phyloP scores from a whole-genome alignment of 2,113 vertebrate species.

The Coreoperca whiteheadi region DNA sequence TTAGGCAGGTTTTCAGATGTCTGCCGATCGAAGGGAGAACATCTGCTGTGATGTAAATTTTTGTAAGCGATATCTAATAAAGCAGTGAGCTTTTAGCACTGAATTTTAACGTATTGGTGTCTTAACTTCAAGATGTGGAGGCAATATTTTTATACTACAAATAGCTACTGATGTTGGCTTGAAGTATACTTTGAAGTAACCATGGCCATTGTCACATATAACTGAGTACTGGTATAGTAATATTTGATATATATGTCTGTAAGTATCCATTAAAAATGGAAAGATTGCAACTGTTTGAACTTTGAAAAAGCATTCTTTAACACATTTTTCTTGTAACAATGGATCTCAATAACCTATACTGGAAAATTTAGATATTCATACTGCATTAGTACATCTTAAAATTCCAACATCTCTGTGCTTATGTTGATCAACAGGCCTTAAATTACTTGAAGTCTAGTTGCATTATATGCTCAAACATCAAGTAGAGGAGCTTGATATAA shows the following conservation, averaged over 20 bases:
- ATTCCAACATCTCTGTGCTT: background rate
- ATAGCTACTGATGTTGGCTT: background rate
- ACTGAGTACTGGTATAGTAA: background rate
- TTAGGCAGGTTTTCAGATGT: constrained; percentile 49
- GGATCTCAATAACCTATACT: background rate
- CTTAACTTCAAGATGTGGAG: constrained; percentile 1
- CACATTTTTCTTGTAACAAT: too few species aligned
- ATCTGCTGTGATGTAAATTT: constrained; percentile 48
- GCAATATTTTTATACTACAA: background rate
- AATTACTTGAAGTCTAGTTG: background rate
- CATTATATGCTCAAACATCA: background rate
- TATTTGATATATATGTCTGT: background rate
- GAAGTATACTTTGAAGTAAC: background rate
- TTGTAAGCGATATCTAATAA: constrained; percentile 18
- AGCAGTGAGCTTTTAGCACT: constrained; percentile 1
- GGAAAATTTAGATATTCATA: background rate
- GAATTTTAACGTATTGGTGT: background rate
- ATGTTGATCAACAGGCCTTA: background rate
- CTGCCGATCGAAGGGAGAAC: constrained; percentile 28
- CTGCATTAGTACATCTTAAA: background rate
- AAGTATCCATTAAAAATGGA: background rate
- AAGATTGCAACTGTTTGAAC: background rate
- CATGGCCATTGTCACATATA: background rate
- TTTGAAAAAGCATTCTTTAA: too few species aligned
- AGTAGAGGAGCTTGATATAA: background rate